Base-by-base conservation (phyloP, 2,888 invertebrate genomes). In the Brachyptera putata region DNA sequence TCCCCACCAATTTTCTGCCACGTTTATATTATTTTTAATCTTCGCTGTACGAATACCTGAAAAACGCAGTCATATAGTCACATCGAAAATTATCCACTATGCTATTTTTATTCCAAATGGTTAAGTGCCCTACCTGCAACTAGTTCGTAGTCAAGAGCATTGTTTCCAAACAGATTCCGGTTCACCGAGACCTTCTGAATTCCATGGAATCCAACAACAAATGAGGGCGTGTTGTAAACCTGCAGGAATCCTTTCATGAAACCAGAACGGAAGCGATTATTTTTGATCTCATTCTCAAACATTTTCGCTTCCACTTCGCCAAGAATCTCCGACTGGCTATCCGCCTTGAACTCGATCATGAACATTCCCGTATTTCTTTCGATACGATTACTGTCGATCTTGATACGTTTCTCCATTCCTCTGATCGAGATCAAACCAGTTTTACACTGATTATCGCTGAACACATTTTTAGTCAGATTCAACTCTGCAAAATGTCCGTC, bases 1-100 rank as follows among this genome's bases (percentile, higher is more conserved):
- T 11, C 97, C 98, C 98, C 98, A 99, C 91, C 94, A 99, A 73
- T 99, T 99, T 73, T 93, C 89, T 9, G 83, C 83, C 0, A 93
- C 95, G 71, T 97, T 90, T 58, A 99, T 79, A 43, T 83, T 82
- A 69, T 93, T 95, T 65, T 91, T 86, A 1, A 96, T 81, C 66
- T 89, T 88, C 0, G 95, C 92, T 0, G 96, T 94, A 71, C 84
- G 69, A 3, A 80, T 71, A 18, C 53, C 53, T 53, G 36, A 21
- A 36, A 53, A 21, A 34, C 2, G 50, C 7, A 3, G 39, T 11
- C n/a, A 4, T 9, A 7, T n/a, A 4, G 16, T 18, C 7, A 22
- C 24, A 46, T 1, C 7, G 4, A 11, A 2, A 41, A 16, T 7
- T 41, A 41, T 18, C 4, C 18, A 5, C n/a, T 7, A 7, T 13